Evolutionary conservation across 2,888 invertebrate species (phyloP).

Genomic region (Cosmia trapezina): DNA sequence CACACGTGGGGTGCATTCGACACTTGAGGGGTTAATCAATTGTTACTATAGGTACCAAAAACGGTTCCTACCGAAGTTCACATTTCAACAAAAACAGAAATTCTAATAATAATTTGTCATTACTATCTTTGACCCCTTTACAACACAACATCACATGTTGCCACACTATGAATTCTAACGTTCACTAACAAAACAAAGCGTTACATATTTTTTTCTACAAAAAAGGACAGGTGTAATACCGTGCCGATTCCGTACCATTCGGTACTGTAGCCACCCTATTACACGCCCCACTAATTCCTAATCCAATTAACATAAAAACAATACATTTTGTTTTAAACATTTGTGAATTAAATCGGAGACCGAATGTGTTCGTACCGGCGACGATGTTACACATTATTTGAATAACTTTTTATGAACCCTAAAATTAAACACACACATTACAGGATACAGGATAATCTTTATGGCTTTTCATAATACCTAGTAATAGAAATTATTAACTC

Average conservation of each 20-base stretch:
- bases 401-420: neutral
- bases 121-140: too few species aligned
- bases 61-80: too few species aligned
- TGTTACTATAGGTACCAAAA: neutral
- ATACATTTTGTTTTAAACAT: conserved; percentile 60
- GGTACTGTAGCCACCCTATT: conserved; percentile 52
- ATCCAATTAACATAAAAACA: conserved; percentile 65
- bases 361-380: conserved; percentile 66
- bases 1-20: too few species aligned
- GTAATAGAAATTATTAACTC: too few species aligned
- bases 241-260: conserved; percentile 47
- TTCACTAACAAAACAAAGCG: conserved; percentile 25
- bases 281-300: conserved; percentile 61
- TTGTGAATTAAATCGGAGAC: conserved; percentile 63
- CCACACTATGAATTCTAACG: conserved; percentile 9
- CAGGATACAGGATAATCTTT: too few species aligned
- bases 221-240: conserved; percentile 28
- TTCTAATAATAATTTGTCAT: neutral
- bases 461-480: too few species aligned
- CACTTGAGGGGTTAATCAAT: too few species aligned
- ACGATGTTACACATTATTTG: conserved; percentile 4
- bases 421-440: too few species aligned
- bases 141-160: neutral
- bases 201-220: conserved; percentile 13
- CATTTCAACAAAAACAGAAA: too few species aligned